Evolutionary conservation across 2,797 vertebrate genomes (phyloP), one percentile per base, ranked within the genome.

Genomic region (Choloepus didactylus): DNA sequence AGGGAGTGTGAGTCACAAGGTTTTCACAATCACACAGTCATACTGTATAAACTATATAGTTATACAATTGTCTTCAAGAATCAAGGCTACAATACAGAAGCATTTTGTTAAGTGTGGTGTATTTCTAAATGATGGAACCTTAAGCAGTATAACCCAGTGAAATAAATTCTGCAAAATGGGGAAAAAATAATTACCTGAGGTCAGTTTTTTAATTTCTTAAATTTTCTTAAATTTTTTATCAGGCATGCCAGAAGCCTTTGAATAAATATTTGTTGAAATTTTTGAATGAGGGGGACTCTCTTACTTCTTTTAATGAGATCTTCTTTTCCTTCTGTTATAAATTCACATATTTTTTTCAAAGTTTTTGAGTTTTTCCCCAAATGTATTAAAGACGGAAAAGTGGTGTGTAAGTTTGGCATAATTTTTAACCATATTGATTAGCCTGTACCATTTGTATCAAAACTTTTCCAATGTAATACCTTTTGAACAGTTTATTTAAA

Each of bases 231-330:
- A 35, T 35, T 35, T 35, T 35, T 35, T 80, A 69, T 62, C 10
- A 70, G 27, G 12, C 8, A 89, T 11, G 60, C 73, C 41, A 69
- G 89, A 92, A 95, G 6, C 16, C 7, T 29, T 84, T 67, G 7
- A 35, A 73, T 84, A 88, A 95, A 91, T 89, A 89, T 80, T 86
- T 77, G 27, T 49, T 81, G 46, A 86, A 46, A 88, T 60, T 81
- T 49, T 87, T 95, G 46, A 87, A 0, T 67, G 54, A 93, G 89
- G 44, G 84, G 4, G 38, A 73, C 29, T 70, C 18, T 81, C 6
- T 76, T 80, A 2, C 69, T 92, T 82, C n/a, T 88, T 77, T 80
- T 25, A 46, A 60, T 73, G 29, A 23, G 2, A 69, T 93, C 31
- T 76, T 31, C 27, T 93, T 87, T 95, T 84, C 62, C 72, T 87